A percentile compares a stretch with the other conserved stretches of the same genome.
Evolutionary conservation across 2,797 vertebrate species (phyloP).

Genomic region (Scolopax bukidnonensis): DNA sequence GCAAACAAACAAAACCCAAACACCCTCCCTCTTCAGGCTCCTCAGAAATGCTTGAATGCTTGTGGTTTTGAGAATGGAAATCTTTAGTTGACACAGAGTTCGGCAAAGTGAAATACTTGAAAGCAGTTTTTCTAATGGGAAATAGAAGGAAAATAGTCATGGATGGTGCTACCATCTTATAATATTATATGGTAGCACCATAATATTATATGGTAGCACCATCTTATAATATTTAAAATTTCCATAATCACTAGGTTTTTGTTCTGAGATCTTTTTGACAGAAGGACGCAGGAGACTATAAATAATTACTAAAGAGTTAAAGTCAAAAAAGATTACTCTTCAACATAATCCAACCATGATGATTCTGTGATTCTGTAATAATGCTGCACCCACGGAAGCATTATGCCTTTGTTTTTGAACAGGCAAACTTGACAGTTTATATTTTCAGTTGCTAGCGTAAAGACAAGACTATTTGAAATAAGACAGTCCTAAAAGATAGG

Average conservation of each 20-base stretch:
- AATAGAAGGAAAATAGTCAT: not conserved
- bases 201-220: not conserved
- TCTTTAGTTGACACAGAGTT: not conserved
- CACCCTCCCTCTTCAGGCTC: not conserved
- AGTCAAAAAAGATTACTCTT: not conserved
- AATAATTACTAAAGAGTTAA: not conserved
- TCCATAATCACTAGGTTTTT: not conserved
- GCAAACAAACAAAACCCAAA: too few species aligned
- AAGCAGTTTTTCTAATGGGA: conserved; percentile 4
- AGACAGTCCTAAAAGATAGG: not conserved
- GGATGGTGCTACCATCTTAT: not conserved
- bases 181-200: not conserved
- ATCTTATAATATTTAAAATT: not conserved
- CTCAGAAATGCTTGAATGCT: conserved; percentile 23
- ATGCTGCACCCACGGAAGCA: not conserved
- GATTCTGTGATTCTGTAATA: too few species aligned
- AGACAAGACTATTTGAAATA: not conserved
- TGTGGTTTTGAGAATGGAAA: conserved; percentile 58
- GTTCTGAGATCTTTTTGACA: not conserved
- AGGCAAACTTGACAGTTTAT: not conserved
- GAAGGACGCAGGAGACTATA: not conserved
- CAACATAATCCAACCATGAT: not conserved
- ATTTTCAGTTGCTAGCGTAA: not conserved
- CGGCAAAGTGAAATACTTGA: not conserved
- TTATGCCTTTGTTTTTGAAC: not conserved